These are phyloP conservation scores for Bombus huntii DNA, from an alignment of 1,140 invertebrate species.

Conservation along the genomic window DNA sequence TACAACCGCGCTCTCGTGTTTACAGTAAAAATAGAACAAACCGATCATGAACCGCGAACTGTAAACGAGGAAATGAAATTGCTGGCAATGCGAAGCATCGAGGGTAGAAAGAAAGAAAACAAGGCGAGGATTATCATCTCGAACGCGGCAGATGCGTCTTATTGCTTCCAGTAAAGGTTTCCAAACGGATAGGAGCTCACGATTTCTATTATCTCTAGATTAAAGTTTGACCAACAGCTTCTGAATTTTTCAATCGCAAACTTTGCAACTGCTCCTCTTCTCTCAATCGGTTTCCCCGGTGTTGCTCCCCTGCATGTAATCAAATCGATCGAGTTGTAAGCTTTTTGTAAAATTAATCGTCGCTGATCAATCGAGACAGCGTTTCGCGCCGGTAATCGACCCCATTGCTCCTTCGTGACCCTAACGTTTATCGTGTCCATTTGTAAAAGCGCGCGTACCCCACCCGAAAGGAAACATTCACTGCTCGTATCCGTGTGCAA, in stretches of 20 bases:
- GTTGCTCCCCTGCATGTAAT: too few relatives aligned
- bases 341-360: conserved; percentile 15
- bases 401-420: not conserved
- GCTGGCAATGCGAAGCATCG: not conserved
- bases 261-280: not conserved
- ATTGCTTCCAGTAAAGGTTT: not conserved
- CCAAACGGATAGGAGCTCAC: too few relatives aligned
- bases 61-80: conserved; percentile 1
- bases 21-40: not conserved
- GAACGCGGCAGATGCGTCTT: not conserved
- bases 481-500: not conserved
- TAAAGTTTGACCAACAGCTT: not conserved
- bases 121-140: not conserved
- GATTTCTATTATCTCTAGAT: conserved; percentile 13
- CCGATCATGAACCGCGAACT: not conserved
- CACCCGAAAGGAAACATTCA: not conserved
- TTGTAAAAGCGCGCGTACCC: not conserved
- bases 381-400: too few relatives aligned
- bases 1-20: not conserved
- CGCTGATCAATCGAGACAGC: not conserved
- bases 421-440: conserved; percentile 8
- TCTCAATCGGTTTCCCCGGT: not conserved
- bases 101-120: not conserved
- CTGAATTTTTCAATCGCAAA: not conserved
- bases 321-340: not conserved